Base-by-base conservation (phyloP, 2,888 invertebrate genomes). In the Polydrusus pterygomalis region DNA sequence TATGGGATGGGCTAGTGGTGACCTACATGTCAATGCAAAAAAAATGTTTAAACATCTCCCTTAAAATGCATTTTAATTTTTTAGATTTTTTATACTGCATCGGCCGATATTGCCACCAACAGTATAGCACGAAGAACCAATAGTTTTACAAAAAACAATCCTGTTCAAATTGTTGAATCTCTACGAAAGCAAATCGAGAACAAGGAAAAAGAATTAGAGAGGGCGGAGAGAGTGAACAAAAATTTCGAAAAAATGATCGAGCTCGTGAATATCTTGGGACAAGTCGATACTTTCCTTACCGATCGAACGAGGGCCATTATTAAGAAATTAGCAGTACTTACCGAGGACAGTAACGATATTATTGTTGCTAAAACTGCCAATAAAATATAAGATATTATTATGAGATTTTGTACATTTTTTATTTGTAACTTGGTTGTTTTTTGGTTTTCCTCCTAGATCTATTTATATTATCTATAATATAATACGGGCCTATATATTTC, bases 291-390 rank as follows among this genome's bases (percentile, higher is more conserved):
- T 34, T 90, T 89, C 79, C 80, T 90, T 56, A 87, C 88, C 1
- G 89, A 89, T 70, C 83, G 88, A 73, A 87, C 89, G 6, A 87
- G 85, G 77, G 82, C 82, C 13, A 78, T 89, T 15, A 84, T 90
- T 45, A 86, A 85, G 78, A 89, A 88, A 82, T 82, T 90, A 70
- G 87, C 89, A 13, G 81, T 87, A 11, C 81, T 89, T 20, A 88
- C 88, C 9, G 88, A 88, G 30, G 85, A 87, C 51, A 86, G 88
- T 34, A 85, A 87, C 17, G 82, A 80, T 60, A 79, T 78, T 49
- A 70, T 79, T 62, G 74, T 78, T 92, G 13, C 95, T 94, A 95
- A 89, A 91, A 0, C 88, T 49, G 10, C 64, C 9, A 70, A 68
- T 74, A 77, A 74, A 58, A 11, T 38, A 38, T 17, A 47, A 47